A percentile compares a stretch with the other conserved stretches of the same genome.
Conservation (phyloP, 2,888 invertebrate species). For the Empis stercorea region DNA sequence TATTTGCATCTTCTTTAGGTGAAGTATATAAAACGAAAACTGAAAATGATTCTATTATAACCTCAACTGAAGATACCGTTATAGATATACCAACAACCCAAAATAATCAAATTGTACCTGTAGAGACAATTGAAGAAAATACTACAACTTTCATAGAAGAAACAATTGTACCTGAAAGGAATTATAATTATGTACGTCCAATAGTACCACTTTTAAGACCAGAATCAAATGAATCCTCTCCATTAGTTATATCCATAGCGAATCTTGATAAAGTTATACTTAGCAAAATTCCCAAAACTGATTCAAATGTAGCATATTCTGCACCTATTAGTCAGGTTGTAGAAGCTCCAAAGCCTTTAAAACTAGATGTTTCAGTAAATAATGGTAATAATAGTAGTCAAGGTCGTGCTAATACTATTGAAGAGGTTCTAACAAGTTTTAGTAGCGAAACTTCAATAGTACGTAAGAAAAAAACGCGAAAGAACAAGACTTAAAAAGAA, state of each 20-base stretch:
- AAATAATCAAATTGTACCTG: neutral
- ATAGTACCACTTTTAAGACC: conserved; percentile 32
- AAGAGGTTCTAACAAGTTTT: conserved; percentile 21
- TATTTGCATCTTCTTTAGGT: conserved; percentile 37
- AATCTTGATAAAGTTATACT: conserved; percentile 36
- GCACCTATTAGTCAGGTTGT: conserved; percentile 24
- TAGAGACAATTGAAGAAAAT: conserved; percentile 6
- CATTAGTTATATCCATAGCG: conserved; percentile 36
- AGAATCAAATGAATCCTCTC: conserved; percentile 36
- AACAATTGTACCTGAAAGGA: conserved; percentile 1
- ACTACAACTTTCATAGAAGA: conserved; percentile 2
- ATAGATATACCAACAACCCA: neutral
- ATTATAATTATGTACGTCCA: conserved; percentile 29
- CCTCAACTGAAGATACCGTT: neutral
- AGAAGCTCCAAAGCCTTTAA: conserved; percentile 18
- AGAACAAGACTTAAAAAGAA: conserved; percentile 17
- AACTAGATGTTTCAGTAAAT: neutral
- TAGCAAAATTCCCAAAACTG: conserved; percentile 27
- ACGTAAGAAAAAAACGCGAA: conserved; percentile 23
- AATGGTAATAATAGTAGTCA: conserved; percentile 9
- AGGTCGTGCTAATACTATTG: conserved; percentile 11
- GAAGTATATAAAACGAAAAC: conserved; percentile 20
- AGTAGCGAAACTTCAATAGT: conserved; percentile 30
- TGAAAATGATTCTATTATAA: neutral
- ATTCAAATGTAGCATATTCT: conserved; percentile 27